A percentile compares a stretch with the other conserved stretches of the same genome.
phyloP scores from a whole-genome alignment of 2,797 vertebrate species.

The Nothura maculosa region DNA sequence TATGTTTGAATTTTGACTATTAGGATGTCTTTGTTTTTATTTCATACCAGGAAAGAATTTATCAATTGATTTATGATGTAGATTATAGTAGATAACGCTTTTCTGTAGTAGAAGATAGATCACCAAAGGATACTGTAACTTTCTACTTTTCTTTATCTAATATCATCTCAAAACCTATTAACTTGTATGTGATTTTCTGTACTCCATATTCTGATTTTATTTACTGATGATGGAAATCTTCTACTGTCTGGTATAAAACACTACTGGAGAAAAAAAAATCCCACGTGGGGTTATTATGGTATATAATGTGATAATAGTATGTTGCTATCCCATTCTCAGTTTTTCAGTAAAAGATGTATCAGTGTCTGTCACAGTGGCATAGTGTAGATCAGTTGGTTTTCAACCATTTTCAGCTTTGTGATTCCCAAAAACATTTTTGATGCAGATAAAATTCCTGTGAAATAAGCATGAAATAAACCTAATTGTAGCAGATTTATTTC shows the following conservation, averaged over 20 bases:
- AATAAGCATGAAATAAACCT: neutral
- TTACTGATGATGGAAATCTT: neutral
- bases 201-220: neutral
- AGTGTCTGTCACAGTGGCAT: accelerated
- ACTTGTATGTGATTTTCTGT: neutral
- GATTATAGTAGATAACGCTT: neutral
- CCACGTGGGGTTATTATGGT: neutral
- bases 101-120: neutral
- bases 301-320: neutral
- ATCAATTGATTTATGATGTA: neutral
- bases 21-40: neutral
- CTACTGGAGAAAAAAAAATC: neutral
- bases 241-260: neutral
- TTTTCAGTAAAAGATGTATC: neutral
- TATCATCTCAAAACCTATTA: neutral
- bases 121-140: neutral
- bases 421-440: neutral
- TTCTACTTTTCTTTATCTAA: no score
- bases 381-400: neutral
- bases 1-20: neutral
- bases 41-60: neutral
- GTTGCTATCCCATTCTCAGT: neutral
- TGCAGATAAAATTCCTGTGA: neutral
- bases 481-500: neutral
- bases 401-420: neutral